Evolutionary conservation across 2,797 vertebrate species (phyloP).

Genomic region (Gymnoscopelus microlampas): DNA sequence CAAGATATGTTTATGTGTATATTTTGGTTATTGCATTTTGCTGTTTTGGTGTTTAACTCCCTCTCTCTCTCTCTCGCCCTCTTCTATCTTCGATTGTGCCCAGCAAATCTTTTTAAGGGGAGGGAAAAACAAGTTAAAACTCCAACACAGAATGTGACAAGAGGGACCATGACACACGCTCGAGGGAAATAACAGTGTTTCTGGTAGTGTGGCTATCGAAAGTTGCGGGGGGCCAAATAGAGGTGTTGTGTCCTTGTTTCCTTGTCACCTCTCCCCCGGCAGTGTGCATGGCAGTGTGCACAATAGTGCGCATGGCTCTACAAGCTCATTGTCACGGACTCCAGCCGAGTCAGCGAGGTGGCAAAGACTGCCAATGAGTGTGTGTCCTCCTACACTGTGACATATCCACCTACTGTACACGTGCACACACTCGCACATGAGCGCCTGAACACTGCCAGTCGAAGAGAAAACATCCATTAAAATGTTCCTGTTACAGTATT

Average conservation of each 20-base stretch:
- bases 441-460: background rate
- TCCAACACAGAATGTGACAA: constrained; percentile 52
- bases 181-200: constrained; percentile 77
- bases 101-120: constrained; percentile 50
- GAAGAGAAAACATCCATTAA: constrained; percentile 58
- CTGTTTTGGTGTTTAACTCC: background rate
- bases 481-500: too few species aligned
- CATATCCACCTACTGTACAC: constrained; percentile 19
- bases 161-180: constrained; percentile 57
- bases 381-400: constrained; percentile 53
- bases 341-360: background rate
- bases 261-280: constrained; percentile 43
- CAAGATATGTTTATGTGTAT: too few species aligned
- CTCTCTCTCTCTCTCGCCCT: constrained; percentile 44
- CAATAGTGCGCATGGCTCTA: constrained; percentile 42
- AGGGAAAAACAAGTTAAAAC: too few species aligned
- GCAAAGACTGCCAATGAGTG: constrained; percentile 17
- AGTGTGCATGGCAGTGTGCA: constrained; percentile 16
- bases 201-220: constrained; percentile 61
- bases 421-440: constrained; percentile 3
- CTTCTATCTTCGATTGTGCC: background rate
- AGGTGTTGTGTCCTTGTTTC: constrained; percentile 67
- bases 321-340: constrained; percentile 69
- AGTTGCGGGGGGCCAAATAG: constrained; percentile 66
- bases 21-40: too few species aligned